These are phyloP conservation scores for Phalacrocorax carbo DNA, from an alignment of 2,113 vertebrate species.

Conservation along the genomic window DNA sequence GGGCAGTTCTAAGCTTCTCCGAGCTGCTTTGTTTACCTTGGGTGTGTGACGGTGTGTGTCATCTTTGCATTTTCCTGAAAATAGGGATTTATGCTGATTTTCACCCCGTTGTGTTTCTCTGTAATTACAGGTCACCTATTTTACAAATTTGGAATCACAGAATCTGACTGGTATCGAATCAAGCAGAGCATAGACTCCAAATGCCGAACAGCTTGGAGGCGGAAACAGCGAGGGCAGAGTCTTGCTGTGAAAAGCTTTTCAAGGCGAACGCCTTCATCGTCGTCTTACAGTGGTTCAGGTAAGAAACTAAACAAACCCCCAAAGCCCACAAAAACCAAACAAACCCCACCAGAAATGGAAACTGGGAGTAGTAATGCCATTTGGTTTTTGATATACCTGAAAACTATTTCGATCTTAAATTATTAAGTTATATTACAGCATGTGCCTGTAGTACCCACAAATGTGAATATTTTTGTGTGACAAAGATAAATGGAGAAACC, in stretches of 20 bases:
- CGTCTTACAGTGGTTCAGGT: conserved; percentile 79
- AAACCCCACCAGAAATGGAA: not conserved
- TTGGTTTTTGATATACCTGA: not conserved
- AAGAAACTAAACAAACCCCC: not conserved
- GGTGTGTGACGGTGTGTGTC: too few relatives aligned
- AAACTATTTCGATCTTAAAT: not conserved
- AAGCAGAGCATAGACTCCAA: conserved; percentile 99
- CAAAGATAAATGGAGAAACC: not conserved
- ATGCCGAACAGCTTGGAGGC: conserved; percentile 95
- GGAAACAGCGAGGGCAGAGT: conserved; percentile 96
- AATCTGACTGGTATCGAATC: conserved; percentile 98
- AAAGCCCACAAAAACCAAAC: not conserved
- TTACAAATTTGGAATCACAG: conserved; percentile 92
- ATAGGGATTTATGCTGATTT: accelerated
- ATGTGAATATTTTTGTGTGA: not conserved
- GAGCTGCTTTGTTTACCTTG: not conserved
- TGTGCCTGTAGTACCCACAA: not conserved
- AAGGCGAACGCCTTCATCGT: conserved; percentile 84
- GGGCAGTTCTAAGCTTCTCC: not conserved
- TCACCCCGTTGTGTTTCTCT: not conserved
- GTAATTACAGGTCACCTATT: conserved; percentile 88
- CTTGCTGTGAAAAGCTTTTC: conserved; percentile 98
- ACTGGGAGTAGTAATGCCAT: accelerated
- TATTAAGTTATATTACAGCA: not conserved
- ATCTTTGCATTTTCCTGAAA: accelerated